phyloP scores from a whole-genome alignment of 2,797 vertebrate species.

The Chelonia mydas region DNA sequence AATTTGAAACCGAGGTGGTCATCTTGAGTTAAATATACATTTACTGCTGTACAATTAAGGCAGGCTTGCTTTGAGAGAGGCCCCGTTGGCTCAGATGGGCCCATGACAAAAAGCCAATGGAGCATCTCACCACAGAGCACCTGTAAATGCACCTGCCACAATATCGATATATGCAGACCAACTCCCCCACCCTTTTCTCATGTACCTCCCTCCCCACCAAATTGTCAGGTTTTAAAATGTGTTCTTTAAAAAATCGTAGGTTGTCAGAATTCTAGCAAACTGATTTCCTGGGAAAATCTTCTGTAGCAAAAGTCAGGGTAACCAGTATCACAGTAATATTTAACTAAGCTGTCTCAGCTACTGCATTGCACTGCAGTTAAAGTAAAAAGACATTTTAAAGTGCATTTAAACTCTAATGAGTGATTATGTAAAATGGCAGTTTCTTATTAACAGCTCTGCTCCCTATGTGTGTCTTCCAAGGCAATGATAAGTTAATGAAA shows the following conservation, averaged over 20 bases:
- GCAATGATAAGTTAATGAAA: neutral
- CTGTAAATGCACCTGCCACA: neutral
- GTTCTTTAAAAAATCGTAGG: neutral
- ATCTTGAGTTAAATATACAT: neutral
- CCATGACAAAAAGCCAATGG: neutral
- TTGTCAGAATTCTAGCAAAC: neutral
- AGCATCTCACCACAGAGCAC: neutral
- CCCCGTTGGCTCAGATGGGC: neutral
- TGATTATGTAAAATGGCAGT: neutral
- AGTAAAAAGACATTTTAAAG: neutral
- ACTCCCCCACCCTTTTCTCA: neutral
- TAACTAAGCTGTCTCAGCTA: neutral
- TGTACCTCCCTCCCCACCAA: neutral
- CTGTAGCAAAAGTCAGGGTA: neutral
- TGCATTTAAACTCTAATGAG: neutral
- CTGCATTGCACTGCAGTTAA: neutral
- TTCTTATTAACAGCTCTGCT: neutral
- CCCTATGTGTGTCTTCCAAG: neutral
- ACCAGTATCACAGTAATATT: neutral
- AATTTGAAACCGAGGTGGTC: neutral
- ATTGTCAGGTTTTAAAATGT: neutral
- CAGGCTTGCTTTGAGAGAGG: neutral
- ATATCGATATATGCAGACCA: neutral
- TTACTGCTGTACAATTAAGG: neutral
- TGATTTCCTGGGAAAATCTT: neutral